Evolutionary conservation across 2,888 invertebrate genomes (phyloP).

Genomic region (Polymixis flavicincta): DNA sequence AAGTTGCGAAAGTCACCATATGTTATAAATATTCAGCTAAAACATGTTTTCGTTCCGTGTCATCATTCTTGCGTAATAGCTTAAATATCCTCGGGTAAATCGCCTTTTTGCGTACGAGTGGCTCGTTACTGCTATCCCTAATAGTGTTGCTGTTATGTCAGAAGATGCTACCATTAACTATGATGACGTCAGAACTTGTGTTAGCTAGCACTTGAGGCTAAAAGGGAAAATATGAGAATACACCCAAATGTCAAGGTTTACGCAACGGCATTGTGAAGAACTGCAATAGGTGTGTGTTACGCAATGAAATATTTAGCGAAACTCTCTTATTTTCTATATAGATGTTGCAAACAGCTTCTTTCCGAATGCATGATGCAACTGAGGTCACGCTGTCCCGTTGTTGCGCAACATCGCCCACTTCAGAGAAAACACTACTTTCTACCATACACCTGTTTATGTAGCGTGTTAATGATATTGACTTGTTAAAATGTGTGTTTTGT

Average conservation of each 20-base stretch:
- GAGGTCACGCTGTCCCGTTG: constrained; percentile 83
- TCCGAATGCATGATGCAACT: constrained; percentile 84
- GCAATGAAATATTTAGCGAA: constrained; percentile 86
- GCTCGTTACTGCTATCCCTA: constrained; percentile 32
- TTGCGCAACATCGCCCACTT: constrained; percentile 81
- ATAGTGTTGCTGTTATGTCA: constrained; percentile 55
- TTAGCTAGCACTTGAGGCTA: constrained; percentile 41
- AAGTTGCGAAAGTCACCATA: constrained; percentile 78
- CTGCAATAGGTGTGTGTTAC: constrained; percentile 79
- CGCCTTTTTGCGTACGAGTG: constrained; percentile 52
- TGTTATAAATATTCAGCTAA: constrained; percentile 79
- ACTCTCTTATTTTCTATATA: constrained; percentile 85
- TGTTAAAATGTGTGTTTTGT: constrained; percentile 66
- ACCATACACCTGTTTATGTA: constrained; percentile 78
- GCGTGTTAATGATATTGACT: constrained; percentile 74
- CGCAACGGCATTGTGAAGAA: constrained; percentile 80
- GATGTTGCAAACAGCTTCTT: constrained; percentile 84
- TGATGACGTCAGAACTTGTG: constrained; percentile 46
- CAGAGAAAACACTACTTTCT: constrained; percentile 86
- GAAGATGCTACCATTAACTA: constrained; percentile 42
- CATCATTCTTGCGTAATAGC: constrained; percentile 66
- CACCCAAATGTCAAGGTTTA: constrained; percentile 83
- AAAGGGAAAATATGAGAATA: constrained; percentile 73
- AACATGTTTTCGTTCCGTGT: constrained; percentile 72
- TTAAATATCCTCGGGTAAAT: constrained; percentile 62